Evolutionary conservation across 2,113 vertebrate genomes (phyloP).

Genomic region (Cavia aperea): DNA sequence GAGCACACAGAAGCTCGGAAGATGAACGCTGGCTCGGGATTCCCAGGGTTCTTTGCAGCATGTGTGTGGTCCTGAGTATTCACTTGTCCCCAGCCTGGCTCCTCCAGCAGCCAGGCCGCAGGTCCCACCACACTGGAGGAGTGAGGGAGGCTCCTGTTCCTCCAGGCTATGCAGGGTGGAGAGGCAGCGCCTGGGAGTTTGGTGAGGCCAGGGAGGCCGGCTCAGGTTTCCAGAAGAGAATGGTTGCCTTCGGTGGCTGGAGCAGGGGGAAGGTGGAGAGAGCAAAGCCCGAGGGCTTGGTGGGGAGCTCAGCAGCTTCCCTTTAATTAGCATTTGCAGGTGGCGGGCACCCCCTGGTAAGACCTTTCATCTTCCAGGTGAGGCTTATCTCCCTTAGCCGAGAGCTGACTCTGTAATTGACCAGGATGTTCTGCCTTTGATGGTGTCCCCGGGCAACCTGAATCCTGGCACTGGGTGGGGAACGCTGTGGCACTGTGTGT

Average conservation of each 20-base stretch:
- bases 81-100: background rate
- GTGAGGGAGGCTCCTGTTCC: background rate
- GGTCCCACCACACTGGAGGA: background rate
- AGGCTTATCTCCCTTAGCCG: background rate
- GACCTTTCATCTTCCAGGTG: constrained; percentile 33
- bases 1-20: background rate
- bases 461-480: background rate
- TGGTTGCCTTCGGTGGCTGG: background rate
- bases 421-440: constrained; percentile 25
- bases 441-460: background rate
- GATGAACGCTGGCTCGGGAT: background rate
- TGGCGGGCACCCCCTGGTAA: background rate
- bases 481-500: background rate
- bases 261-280: background rate
- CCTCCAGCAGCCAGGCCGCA: fast-evolving
- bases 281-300: background rate
- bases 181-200: background rate
- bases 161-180: background rate
- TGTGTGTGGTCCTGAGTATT: background rate
- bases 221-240: background rate
- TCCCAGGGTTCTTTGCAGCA: background rate
- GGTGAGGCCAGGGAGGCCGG: background rate
- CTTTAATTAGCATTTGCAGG: constrained; percentile 33
- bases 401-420: constrained; percentile 21
- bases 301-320: background rate